Evolutionary conservation across 2,888 invertebrate genomes (phyloP).

Genomic region (Drosophila nigricruria): DNA sequence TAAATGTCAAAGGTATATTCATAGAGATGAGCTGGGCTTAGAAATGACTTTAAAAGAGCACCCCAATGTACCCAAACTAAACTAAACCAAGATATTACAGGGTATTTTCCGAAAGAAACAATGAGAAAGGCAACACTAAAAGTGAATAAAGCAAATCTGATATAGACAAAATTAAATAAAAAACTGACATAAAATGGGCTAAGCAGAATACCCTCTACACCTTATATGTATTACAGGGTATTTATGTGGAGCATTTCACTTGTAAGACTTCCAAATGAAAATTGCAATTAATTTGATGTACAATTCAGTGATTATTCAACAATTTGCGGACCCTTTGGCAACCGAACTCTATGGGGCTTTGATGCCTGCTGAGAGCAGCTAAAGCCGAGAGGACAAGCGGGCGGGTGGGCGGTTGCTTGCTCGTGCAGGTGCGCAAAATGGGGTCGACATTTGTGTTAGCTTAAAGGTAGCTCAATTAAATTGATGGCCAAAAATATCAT

Average conservation of each 20-base stretch:
- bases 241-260: not conserved
- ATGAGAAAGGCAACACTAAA: not conserved
- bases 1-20: too few species aligned
- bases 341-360: not conserved
- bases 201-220: not conserved
- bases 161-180: not conserved
- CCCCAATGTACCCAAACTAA: too few species aligned
- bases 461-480: slow-evolving; percentile 35
- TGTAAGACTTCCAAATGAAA: slow-evolving; percentile 9
- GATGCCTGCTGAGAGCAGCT: not conserved
- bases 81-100: too few species aligned
- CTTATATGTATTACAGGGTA: not conserved
- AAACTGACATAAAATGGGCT: not conserved
- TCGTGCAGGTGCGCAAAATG: not conserved
- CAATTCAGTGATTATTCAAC: slow-evolving; percentile 7
- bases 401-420: not conserved
- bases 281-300: slow-evolving; percentile 45
- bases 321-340: slow-evolving; percentile 24
- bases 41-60: too few species aligned
- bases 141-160: not conserved
- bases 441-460: not conserved
- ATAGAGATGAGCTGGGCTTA: too few species aligned
- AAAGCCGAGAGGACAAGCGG: not conserved
- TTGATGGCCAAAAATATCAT: slow-evolving; percentile 41
- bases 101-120: too few species aligned